Conservation (phyloP, 1,140 invertebrate species). For the Panulirus ornatus region DNA sequence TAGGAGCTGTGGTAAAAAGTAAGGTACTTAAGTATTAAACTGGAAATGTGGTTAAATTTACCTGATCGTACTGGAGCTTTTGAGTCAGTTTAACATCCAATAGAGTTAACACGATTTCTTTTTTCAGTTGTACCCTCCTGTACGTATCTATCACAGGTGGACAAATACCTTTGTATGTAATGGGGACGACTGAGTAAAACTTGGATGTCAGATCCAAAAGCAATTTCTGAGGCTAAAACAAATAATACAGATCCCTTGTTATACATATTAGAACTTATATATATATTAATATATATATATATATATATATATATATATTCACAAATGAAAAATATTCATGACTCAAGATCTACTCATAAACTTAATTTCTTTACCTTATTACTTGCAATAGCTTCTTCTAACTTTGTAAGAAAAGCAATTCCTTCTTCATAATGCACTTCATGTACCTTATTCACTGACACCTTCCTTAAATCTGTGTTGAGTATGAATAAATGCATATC, state of each 20-base stretch:
- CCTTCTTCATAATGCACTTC: conserved; percentile 80
- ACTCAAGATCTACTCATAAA: too few relatives aligned
- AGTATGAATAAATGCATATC: too few relatives aligned
- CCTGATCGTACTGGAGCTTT: conserved; percentile 78
- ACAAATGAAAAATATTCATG: too few relatives aligned
- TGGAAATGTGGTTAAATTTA: too few relatives aligned
- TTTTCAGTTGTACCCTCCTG: conserved; percentile 78
- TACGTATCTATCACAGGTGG: conserved; percentile 77
- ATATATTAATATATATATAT: too few relatives aligned
- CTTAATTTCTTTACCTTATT: too few relatives aligned
- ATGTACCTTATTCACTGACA: conserved; percentile 80
- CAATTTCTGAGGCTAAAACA: conserved; percentile 20
- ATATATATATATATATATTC: too few relatives aligned
- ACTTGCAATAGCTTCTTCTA: conserved; percentile 77
- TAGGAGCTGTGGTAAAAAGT: too few relatives aligned
- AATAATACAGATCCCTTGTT: too few relatives aligned
- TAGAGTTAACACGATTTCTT: conserved; percentile 80
- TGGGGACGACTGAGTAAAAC: conserved; percentile 80
- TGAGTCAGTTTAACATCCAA: conserved; percentile 80
- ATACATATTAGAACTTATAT: too few relatives aligned
- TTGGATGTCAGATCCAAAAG: conserved; percentile 53
- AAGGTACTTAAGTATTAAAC: too few relatives aligned
- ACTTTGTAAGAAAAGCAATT: conserved; percentile 79
- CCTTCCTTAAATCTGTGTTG: conserved; percentile 80
- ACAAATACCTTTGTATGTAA: conserved; percentile 78